Base-by-base conservation (phyloP, 2,888 invertebrate genomes). In the Diploptera punctata region DNA sequence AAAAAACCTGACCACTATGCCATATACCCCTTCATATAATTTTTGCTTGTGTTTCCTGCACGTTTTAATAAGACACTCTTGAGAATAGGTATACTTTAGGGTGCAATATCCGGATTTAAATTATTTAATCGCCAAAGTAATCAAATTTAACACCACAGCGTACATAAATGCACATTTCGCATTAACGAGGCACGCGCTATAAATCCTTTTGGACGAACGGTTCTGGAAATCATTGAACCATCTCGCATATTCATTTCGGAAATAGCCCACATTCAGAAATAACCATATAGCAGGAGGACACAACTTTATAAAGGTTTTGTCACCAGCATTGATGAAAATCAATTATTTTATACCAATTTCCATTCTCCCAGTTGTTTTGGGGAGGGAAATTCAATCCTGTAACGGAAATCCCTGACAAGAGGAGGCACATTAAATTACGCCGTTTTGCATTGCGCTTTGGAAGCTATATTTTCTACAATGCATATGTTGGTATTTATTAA, bases 301-400 rank as follows among this genome's bases (percentile, higher is more conserved):
- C 4, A 0, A 21, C n/a, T 43, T 33, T 61, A 26, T 65, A 65
- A 65, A 47, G 24, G 7, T 44, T 57, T 57, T 65, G 65, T 44
- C 26, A 47, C 47, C 18, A 44, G 24, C 29, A 21, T 52, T 68
- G 68, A 70, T 29, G 52, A 47, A 62, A 70, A 65, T 70, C 62
- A 70, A 70, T 65, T 70, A 65, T 38, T 62, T 65, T 62, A 38
- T 26, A 18, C 18, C 26, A 24, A 13, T 60, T 38, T 19, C 49
- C 24, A 18, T 43, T 19, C 62, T 16, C 43, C 18, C 31, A 10
- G 43, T 31, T 43, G 21, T 43, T 62, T 62, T 65, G 29, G 31
- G 60, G 26, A 54, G 52, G 38, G 31, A 38, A 72, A 72, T 72
- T 47, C 68, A 72, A 72, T 72, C 60, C 49, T 26, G 21, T 21